Conservation (phyloP, 2,888 invertebrate species). For the Torymus texanus region DNA sequence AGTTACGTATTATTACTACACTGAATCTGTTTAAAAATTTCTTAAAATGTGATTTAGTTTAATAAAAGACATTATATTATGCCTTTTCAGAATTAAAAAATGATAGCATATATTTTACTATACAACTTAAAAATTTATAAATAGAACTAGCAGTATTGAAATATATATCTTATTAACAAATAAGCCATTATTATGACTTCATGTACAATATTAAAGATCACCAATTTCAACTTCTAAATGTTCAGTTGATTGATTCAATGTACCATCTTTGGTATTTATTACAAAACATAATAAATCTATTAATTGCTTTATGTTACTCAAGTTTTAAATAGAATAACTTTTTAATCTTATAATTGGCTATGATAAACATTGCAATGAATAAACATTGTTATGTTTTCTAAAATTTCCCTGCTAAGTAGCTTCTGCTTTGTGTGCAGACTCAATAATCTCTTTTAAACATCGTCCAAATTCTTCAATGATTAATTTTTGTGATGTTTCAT, state of each 20-base stretch:
- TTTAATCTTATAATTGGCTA: conserved; percentile 32
- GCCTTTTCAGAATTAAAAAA: conserved; percentile 41
- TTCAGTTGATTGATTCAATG: conserved; percentile 46
- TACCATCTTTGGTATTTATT: conserved; percentile 56
- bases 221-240: conserved; percentile 45
- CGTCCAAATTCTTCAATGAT: conserved; percentile 96
- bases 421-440: conserved; percentile 79
- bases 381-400: conserved; percentile 23
- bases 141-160: conserved; percentile 47
- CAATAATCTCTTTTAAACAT: conserved; percentile 95
- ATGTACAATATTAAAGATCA: conserved; percentile 46
- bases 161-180: conserved; percentile 49
- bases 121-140: conserved; percentile 54
- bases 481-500: conserved; percentile 80
- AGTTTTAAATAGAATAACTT: conserved; percentile 46
- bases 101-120: conserved; percentile 27
- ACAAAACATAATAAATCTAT: conserved; percentile 44
- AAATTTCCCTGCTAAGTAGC: conserved; percentile 69
- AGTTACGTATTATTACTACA: conserved; percentile 4
- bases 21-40: conserved; percentile 46
- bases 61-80: conserved; percentile 15
- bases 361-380: conserved; percentile 49
- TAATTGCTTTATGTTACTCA: conserved; percentile 37
- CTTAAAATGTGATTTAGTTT: conserved; percentile 34
- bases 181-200: conserved; percentile 35